Evolutionary conservation across 2,797 vertebrate genomes (phyloP), one percentile per base, ranked within the genome.

Genomic region (Hybognathus amarus): DNA sequence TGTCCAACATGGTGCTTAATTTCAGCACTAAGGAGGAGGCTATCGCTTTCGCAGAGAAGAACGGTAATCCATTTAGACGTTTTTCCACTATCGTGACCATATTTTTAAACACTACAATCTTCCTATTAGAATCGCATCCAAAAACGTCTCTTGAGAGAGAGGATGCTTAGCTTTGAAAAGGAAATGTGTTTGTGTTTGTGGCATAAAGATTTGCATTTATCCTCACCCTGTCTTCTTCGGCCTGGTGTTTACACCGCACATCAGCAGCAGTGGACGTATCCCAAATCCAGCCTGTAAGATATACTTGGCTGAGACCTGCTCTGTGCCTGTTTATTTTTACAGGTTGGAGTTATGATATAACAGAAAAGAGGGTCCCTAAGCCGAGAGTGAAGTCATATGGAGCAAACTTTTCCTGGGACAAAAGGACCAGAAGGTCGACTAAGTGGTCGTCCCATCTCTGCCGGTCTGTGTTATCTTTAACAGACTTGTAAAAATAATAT

Each of bases 371-470:
- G 91, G 93, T 90, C 91, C 93, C 96, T 67, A 98, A 97, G 94
- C 97, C 97, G 80, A 96, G 96, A 92, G 96, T 95, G 89, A 99
- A 99, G 92, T 99, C 97, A 89, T 99, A 99, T 0, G 98, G 96
- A 45, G 96, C 96, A 86, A 99, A 99, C 95, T 99, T 98, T 95
- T 98, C 97, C 91, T 99, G 98, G 98, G 94, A 98, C 94, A 99
- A 96, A 95, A 97, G 98, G 93, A 98, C 96, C 88, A 94, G 97
- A 91, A 96, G 98, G 88, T 97, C 98, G 71, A 96, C 97, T 86
- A 99, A 99, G 94, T 99, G 96, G 95, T 93, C 91, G 89, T 91
- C 93, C 93, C 92, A 89, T 93, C 86, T 91, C 91, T 92, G 89
- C 90, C 88, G 54, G 84, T 90, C 88, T 94, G 91, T 92, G 93